Percentiles rank a stretch among this genome's conserved stretches.
phyloP scores from a whole-genome alignment of 2,797 vertebrate species.

The Betta splendens region DNA sequence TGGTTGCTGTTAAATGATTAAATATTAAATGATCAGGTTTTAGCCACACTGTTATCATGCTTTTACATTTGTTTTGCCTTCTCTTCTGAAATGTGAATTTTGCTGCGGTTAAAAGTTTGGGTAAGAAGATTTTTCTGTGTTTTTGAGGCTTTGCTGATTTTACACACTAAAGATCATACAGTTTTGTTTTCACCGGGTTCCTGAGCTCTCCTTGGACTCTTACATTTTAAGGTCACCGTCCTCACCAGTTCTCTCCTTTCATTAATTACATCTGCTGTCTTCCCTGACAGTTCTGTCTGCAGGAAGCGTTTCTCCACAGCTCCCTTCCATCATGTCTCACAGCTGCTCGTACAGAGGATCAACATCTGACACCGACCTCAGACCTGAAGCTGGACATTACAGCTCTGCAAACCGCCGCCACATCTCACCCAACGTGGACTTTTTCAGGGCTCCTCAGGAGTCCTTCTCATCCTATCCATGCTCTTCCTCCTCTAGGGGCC shows the following conservation, averaged over 20 bases:
- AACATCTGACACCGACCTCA: constrained; percentile 26
- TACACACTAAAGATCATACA: too few species aligned
- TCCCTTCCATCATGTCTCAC: constrained; percentile 67
- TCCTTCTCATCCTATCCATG: constrained; percentile 17
- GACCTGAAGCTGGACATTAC: constrained; percentile 28
- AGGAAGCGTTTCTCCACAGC: constrained; percentile 58
- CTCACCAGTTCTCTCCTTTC: background rate
- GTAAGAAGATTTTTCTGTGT: background rate
- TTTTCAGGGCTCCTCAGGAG: constrained; percentile 36
- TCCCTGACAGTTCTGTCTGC: constrained; percentile 64
- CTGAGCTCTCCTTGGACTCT: too few species aligned
- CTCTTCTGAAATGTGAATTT: background rate
- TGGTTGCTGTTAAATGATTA: too few species aligned
- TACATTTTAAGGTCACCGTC: background rate
- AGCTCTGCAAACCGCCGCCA: constrained; percentile 25
- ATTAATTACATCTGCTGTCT: constrained; percentile 46
- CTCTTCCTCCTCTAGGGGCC: constrained; percentile 30
- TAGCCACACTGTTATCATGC: background rate
- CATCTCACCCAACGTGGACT: background rate
- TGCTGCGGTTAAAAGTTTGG: background rate
- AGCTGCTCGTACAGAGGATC: constrained; percentile 49
- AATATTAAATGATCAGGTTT: too few species aligned
- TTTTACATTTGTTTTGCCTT: too few species aligned
- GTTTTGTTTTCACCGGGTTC: background rate
- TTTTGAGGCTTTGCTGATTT: too few species aligned